Conservation (phyloP, 2,113 vertebrate species). For the Ptychochromis oligacanthus region DNA sequence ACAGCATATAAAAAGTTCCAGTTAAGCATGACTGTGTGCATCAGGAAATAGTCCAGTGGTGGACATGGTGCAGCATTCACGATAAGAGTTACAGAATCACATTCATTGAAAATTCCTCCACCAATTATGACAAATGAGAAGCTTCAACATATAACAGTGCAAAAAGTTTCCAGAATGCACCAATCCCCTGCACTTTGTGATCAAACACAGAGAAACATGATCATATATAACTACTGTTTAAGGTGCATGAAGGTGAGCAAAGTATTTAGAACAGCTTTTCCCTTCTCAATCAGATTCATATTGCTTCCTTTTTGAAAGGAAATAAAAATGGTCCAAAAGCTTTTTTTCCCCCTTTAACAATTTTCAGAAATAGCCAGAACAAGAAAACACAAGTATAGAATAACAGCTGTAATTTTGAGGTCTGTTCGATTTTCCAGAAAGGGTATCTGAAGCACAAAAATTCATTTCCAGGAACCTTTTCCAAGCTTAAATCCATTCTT, state of each 20-base stretch:
- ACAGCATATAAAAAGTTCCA: constrained; percentile 12
- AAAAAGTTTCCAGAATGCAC: neutral
- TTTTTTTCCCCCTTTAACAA: neutral
- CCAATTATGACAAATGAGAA: constrained; percentile 10
- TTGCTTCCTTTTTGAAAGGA: constrained; percentile 58
- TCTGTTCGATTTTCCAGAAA: neutral
- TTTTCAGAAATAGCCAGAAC: constrained; percentile 5
- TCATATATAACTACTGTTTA: constrained; percentile 22
- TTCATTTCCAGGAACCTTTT: constrained; percentile 6
- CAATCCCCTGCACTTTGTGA: neutral
- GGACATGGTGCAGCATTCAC: constrained; percentile 65
- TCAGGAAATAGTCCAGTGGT: constrained; percentile 36
- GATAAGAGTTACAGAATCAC: constrained; percentile 52
- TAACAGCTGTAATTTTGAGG: constrained; percentile 10
- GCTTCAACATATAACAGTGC: neutral
- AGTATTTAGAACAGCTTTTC: constrained; percentile 13
- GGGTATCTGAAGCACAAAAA: neutral
- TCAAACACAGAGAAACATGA: constrained; percentile 10
- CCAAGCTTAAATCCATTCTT: neutral
- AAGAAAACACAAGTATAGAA: neutral
- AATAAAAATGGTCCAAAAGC: constrained; percentile 35
- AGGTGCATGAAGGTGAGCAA: constrained; percentile 44
- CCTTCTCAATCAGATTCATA: constrained; percentile 17
- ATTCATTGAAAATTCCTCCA: constrained; percentile 42
- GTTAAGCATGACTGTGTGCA: constrained; percentile 45